Percentiles rank a stretch among this genome's conserved stretches.
Evolutionary conservation across 2,888 invertebrate genomes (phyloP).

Genomic region (Ditula angustiorana): DNA sequence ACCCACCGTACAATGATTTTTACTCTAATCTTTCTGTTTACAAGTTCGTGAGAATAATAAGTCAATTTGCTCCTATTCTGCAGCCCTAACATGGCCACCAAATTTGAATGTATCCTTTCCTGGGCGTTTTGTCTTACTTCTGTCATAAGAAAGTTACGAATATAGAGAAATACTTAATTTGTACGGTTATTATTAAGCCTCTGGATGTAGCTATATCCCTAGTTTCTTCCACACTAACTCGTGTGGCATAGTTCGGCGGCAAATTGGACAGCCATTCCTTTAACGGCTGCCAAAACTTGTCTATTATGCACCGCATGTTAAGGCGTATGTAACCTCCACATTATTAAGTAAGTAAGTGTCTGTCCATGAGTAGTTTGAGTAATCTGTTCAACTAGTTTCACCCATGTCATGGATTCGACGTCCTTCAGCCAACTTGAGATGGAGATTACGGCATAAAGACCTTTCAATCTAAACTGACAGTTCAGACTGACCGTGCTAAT

Average conservation of each 20-base stretch:
- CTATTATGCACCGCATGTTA: background rate
- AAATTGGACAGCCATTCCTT: background rate
- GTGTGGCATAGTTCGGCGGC: background rate
- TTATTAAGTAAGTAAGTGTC: background rate
- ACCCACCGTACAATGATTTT: too few relatives aligned
- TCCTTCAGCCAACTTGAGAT: background rate
- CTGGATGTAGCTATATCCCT: too few relatives aligned
- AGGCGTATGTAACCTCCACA: background rate
- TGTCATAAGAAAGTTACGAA: too few relatives aligned
- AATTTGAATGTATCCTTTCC: too few relatives aligned
- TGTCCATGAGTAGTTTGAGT: background rate
- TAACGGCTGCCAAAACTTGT: background rate
- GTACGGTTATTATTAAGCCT: too few relatives aligned
- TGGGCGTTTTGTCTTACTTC: too few relatives aligned
- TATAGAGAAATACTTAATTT: too few relatives aligned
- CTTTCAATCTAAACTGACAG: background rate
- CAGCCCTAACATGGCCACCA: too few relatives aligned
- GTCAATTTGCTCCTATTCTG: too few relatives aligned
- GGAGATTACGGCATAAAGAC: background rate
- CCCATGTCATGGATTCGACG: slow-evolving; percentile 3
- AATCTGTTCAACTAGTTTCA: slow-evolving; percentile 6
- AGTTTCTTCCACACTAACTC: too few relatives aligned
- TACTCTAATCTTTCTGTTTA: too few relatives aligned
- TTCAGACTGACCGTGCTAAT: background rate
- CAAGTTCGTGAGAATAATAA: too few relatives aligned